Percentiles rank a stretch among this genome's conserved stretches.
These are phyloP conservation scores for Nomada flava DNA, from an alignment of 2,888 invertebrate genomes.

Conservation along the genomic window DNA sequence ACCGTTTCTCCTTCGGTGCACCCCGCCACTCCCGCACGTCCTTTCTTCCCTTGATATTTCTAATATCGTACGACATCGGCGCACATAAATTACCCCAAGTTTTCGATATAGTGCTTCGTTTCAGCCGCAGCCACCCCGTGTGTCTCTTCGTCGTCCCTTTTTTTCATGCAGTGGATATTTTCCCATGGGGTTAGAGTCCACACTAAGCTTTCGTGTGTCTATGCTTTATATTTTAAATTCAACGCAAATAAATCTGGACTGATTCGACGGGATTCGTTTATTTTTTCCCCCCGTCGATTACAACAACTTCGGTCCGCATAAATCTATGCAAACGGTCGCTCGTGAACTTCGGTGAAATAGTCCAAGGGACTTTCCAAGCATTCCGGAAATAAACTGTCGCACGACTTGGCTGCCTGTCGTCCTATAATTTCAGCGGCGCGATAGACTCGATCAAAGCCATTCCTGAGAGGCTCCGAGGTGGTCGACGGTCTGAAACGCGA, in stretches of 20 bases:
- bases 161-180: background rate
- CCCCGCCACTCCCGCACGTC: background rate
- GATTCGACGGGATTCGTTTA: background rate
- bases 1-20: background rate
- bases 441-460: slow-evolving; percentile 77
- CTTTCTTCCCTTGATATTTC: slow-evolving; percentile 67
- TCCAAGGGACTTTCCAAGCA: slow-evolving; percentile 76
- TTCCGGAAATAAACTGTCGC: slow-evolving; percentile 75
- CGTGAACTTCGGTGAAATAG: slow-evolving; percentile 77
- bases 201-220: too few relatives aligned
- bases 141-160: background rate
- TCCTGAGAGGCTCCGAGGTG: slow-evolving; percentile 71
- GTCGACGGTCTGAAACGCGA: slow-evolving; percentile 77
- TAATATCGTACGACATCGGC: slow-evolving; percentile 65
- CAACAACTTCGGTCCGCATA: background rate
- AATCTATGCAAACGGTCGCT: slow-evolving; percentile 35
- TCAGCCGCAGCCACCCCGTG: slow-evolving; percentile 15
- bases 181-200: background rate
- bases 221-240: too few relatives aligned
- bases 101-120: slow-evolving; percentile 31
- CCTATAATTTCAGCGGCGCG: slow-evolving; percentile 78
- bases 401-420: slow-evolving; percentile 67
- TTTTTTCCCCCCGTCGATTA: slow-evolving; percentile 4
- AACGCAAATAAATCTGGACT: too few relatives aligned
- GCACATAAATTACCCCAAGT: slow-evolving; percentile 55